phyloP scores from a whole-genome alignment of 64 coral and sea anemone genomes.

The Acropora tenuis region DNA sequence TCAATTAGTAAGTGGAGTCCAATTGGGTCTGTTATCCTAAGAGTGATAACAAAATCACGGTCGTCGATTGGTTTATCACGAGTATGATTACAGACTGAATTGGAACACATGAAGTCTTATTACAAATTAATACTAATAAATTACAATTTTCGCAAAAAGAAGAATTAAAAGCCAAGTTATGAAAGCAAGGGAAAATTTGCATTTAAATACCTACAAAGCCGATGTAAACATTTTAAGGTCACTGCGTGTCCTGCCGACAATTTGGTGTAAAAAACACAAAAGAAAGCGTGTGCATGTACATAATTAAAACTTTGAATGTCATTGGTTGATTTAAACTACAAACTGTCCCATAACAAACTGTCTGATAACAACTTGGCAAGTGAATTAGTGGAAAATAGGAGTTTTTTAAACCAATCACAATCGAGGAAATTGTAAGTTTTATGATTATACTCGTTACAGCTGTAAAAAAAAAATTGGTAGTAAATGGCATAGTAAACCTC shows the following conservation, averaged over 20 bases:
- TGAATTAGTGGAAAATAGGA: no score
- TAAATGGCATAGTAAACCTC: slow-evolving; percentile 4
- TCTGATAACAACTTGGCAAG: no score
- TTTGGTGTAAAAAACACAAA: background rate
- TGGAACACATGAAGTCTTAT: slow-evolving; percentile 31
- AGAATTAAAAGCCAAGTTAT: background rate
- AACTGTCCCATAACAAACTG: no score
- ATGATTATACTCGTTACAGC: background rate
- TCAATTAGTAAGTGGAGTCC: background rate
- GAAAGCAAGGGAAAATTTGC: background rate
- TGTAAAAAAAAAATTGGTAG: background rate
- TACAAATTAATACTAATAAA: slow-evolving; percentile 35
- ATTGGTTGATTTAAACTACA: no score
- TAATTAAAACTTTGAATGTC: no score
- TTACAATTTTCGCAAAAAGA: background rate
- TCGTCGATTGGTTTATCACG: no score
- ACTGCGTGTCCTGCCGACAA: background rate
- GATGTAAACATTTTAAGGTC: slow-evolving; percentile 1
- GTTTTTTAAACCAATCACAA: no score
- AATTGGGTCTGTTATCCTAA: no score
- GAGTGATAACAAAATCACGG: slow-evolving; percentile 32
- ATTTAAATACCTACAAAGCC: background rate
- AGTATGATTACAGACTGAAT: no score
- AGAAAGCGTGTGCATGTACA: background rate
- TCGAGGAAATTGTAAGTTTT: no score